These are phyloP conservation scores for Drosophila asahinai DNA, from an alignment of 1,140 invertebrate species.

Conservation along the genomic window DNA sequence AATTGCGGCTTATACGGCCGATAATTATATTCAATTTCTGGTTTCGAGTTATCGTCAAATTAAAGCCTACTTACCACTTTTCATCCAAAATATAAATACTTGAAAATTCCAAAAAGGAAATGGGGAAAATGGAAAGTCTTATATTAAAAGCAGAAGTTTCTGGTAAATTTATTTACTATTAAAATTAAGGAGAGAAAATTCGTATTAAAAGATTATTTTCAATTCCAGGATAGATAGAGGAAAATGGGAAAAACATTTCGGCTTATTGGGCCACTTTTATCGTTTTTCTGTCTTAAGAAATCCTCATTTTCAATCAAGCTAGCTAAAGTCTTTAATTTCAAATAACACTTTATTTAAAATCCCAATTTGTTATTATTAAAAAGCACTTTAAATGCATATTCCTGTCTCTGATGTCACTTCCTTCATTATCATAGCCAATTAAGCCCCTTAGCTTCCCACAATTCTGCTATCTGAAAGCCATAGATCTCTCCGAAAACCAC, in stretches of 20 bases:
- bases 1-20: slow-evolving; percentile 26
- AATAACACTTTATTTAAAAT: not conserved
- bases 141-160: not conserved
- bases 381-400: not conserved
- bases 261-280: not conserved
- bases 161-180: not conserved
- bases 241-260: too few species aligned
- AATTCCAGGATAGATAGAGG: too few species aligned
- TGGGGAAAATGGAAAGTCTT: not conserved
- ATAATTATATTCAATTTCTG: slow-evolving; percentile 26
- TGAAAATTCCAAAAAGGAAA: not conserved
- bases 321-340: too few species aligned
- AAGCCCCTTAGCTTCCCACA: slow-evolving; percentile 9
- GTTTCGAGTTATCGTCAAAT: slow-evolving; percentile 6
- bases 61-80: slow-evolving; percentile 9
- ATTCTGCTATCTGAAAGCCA: slow-evolving; percentile 21
- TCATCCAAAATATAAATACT: not conserved
- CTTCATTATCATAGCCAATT: slow-evolving; percentile 16
- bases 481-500: slow-evolving; percentile 22
- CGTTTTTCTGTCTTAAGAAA: not conserved
- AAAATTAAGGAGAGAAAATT: not conserved
- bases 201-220: too few species aligned
- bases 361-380: too few species aligned
- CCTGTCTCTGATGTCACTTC: slow-evolving; percentile 12
- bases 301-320: not conserved